phyloP scores from a whole-genome alignment of 2,888 invertebrate species.

The Tenthredo notha region DNA sequence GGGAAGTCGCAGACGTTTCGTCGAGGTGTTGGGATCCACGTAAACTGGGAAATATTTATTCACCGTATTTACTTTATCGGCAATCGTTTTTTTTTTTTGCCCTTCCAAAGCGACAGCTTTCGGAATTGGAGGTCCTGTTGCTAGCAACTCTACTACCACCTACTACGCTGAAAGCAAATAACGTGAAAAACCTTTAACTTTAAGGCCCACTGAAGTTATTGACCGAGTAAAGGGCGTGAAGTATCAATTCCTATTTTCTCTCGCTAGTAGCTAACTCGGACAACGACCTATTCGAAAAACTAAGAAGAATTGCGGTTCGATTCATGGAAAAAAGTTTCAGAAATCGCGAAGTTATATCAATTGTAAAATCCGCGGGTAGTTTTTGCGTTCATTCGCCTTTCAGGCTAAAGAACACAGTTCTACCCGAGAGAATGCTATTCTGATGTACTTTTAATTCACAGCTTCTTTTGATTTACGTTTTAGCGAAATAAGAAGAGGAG shows the following conservation, averaged over 20 bases:
- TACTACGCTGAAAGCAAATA: not conserved
- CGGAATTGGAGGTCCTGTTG: conserved; percentile 41
- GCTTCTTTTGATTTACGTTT: not conserved
- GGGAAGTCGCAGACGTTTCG: conserved; percentile 27
- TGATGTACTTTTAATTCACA: not conserved
- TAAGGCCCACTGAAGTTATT: not conserved
- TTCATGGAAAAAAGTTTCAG: too few species aligned
- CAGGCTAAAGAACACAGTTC: not conserved
- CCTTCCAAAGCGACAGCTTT: conserved; percentile 11
- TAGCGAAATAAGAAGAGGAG: not conserved
- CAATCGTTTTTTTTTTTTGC: conserved; percentile 21
- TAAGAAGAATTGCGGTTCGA: too few species aligned
- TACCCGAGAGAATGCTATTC: not conserved
- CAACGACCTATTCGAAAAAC: not conserved
- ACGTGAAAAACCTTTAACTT: not conserved
- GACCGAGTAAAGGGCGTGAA: not conserved
- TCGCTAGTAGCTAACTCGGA: not conserved
- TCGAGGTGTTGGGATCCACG: conserved; percentile 35
- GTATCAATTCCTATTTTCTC: not conserved
- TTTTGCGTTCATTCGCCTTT: not conserved
- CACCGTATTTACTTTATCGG: conserved; percentile 42
- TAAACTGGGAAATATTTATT: conserved; percentile 44
- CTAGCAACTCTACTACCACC: not conserved
- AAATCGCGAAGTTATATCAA: too few species aligned
- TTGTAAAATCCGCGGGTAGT: not conserved